Evolutionary conservation across 2,113 vertebrate genomes (phyloP), one percentile per base, ranked within the genome.

Genomic region (Rhinogobius similis): DNA sequence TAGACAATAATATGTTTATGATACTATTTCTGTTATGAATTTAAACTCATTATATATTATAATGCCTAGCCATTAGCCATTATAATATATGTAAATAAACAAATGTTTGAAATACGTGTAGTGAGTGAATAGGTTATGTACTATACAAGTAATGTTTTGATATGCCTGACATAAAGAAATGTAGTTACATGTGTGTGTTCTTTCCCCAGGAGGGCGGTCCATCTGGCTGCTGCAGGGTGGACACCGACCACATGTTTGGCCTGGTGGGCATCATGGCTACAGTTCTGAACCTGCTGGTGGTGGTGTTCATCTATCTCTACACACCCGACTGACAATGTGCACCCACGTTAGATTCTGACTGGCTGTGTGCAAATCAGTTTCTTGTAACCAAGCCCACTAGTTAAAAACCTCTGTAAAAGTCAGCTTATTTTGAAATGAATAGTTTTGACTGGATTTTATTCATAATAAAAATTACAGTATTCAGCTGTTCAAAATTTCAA

Each of bases 261-360:
- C 27, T 83, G n/a, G 52, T 85, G 59, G 86, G 82, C 7, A 75
- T 85, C 18, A 75, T 81, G n/a, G 61, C 41, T 38, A 69, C 76
- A 1, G 10, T 81, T 24, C 74, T 86, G 29, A 87, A 87, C 75
- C 67, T 86, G 76, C 63, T 88, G 50, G 66, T 84, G 0, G 77
- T 89, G 58, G 70, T 83, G 38, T 32, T 83, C 0, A 78, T 87
- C 12, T 87, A 86, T 26, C n/a, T 80, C 36, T 78, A 72, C 70
- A 84, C 72, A 3, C 48, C 71, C 26, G 44, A 82, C 14, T 84
- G 65, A 87, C 21, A 20, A 4, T 16, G 18, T 23, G 11, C 36
- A 32, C 2, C 21, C 7, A 43, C 46, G 2, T 9, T 21, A 21
- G 20, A 50, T 50, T 21, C 7, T 1, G 11, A 58, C 2, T 23